Evolutionary conservation across 2,113 vertebrate genomes (phyloP).

Genomic region (Shinisaurus crocodilurus): DNA sequence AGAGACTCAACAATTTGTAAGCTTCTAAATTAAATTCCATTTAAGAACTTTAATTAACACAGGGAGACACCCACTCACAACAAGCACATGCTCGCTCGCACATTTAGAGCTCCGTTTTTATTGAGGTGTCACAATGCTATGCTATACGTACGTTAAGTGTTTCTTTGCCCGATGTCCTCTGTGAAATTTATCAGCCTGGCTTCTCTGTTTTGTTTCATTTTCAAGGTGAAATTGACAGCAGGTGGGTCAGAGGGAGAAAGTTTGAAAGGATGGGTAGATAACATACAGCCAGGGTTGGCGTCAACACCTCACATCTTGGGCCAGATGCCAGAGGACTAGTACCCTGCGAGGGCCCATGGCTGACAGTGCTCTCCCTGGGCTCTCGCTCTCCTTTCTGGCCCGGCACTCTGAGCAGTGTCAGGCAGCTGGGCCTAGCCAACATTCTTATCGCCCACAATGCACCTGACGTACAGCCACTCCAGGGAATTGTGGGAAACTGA

Average conservation of each 20-base stretch:
- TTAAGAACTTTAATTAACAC: slow-evolving; percentile 52
- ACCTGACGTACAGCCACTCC: not conserved
- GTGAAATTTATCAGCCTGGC: not conserved
- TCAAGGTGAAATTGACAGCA: not conserved
- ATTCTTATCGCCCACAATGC: not conserved
- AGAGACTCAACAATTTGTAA: not conserved
- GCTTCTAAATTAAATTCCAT: slow-evolving; percentile 40
- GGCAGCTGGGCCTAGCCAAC: no score
- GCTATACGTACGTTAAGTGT: not conserved
- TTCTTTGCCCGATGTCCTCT: not conserved
- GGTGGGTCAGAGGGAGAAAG: not conserved
- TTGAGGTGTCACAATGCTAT: not conserved
- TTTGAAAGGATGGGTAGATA: not conserved
- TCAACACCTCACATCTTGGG: no score
- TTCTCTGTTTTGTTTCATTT: not conserved
- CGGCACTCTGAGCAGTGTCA: no score
- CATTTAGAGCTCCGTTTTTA: not conserved
- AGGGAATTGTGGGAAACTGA: no score
- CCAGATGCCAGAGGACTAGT: no score
- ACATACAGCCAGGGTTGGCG: no score
- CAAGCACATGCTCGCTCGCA: not conserved
- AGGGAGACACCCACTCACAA: not conserved
- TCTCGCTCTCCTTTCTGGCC: no score
- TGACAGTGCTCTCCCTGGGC: no score
- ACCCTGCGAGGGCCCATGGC: no score